These are phyloP conservation scores for Ameiurus melas DNA, from an alignment of 2,113 vertebrate genomes.

Conservation along the genomic window DNA sequence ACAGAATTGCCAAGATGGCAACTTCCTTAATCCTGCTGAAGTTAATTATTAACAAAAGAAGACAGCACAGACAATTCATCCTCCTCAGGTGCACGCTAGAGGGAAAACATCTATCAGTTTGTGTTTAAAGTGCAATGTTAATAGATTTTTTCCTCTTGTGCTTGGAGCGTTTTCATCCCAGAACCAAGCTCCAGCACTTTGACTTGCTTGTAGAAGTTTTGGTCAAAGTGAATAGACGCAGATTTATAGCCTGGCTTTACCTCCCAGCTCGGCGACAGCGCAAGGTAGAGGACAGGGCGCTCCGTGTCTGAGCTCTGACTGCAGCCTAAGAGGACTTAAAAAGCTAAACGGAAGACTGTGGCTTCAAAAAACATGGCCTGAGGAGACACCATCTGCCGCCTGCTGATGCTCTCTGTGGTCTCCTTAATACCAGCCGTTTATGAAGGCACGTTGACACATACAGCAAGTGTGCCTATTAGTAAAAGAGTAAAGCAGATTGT, in stretches of 20 bases:
- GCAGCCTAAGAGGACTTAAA: constrained; percentile 14
- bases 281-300: background rate
- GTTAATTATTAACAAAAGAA: constrained; percentile 34
- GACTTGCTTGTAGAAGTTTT: background rate
- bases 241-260: background rate
- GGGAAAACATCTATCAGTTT: constrained; percentile 20
- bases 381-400: constrained; percentile 39
- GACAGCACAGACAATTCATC: background rate
- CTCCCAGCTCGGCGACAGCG: background rate
- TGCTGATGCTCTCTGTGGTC: constrained; percentile 29
- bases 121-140: constrained; percentile 36
- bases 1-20: constrained; percentile 16
- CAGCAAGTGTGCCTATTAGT: constrained; percentile 10
- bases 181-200: background rate
- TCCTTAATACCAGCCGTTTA: constrained; percentile 30
- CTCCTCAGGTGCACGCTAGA: constrained; percentile 22
- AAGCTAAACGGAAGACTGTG: constrained; percentile 35
- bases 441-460: background rate
- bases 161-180: constrained; percentile 9
- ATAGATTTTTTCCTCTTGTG: constrained; percentile 36
- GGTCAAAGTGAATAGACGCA: background rate
- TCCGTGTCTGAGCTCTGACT: background rate
- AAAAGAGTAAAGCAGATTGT: constrained; percentile 1
- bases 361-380: constrained; percentile 35
- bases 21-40: constrained; percentile 2